Evolutionary conservation across 2,113 vertebrate genomes (phyloP), one percentile per base, ranked within the genome.

Genomic region (Halichoeres trimaculatus): DNA sequence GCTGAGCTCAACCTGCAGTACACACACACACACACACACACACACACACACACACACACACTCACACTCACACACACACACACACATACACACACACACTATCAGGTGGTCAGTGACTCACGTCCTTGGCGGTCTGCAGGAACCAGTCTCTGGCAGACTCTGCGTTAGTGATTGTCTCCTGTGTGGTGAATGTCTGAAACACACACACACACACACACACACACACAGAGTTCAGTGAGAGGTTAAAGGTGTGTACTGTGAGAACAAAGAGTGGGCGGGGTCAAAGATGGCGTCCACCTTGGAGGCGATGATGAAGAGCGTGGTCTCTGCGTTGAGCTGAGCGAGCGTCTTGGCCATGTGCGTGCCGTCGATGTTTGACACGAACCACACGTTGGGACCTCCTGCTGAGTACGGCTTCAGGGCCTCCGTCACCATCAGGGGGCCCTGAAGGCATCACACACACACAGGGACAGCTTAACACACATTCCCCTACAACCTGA

Each of bases 161-260:
- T 0, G 98, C 98, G 0, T 99, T 99, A 2, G 98, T 99, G 91
- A 99, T 99, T n/a, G 98, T 99, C 91, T 99, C 98, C 81, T 99
- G 98, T 1, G 98, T 99, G 80, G 98, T 99, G 68, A 99, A 99
- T 1, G 98, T 99, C 98, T 99, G 85, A 10, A 48, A 19, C 17
- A 36, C 3, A n/a, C 34, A 45, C 43, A 45, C 43, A 45, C 16
- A 45, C 43, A 43, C 40, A 43, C 40, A 41, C 40, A 41, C 40
- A 43, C 12, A 43, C 40, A 43, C 40, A 43, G 14, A 45, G 30
- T 30, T 30, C 6, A 30, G 30, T 6, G 6, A 4, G 3, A 30
- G 30, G 30, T 30, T 30, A 30, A 30, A 30, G 3, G 6, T 30
- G 30, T 30, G 6, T n/a, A 30, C 6, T 30, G 30, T 4, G 3